Evolutionary conservation across 2,797 vertebrate species (phyloP), one percentile per base, ranked within the genome.

Genomic region (Pseudopleuronectes americanus): DNA sequence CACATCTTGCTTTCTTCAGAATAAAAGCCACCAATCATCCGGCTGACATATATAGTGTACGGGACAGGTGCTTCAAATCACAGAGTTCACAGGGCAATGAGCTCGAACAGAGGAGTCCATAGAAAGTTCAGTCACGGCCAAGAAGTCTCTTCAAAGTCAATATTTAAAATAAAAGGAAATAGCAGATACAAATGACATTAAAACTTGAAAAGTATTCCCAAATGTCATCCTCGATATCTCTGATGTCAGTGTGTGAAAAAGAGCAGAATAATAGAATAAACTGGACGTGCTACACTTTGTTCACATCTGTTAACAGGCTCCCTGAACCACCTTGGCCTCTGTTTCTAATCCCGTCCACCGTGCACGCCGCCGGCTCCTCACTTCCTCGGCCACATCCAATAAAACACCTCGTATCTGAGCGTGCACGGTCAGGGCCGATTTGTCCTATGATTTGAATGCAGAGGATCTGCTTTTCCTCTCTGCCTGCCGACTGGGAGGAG

Each of bases 381-480:
- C 87, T 85, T 80, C 85, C 72, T 61, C 4, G 36, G 57, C 81
- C 85, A 81, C 83, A 78, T 92, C 86, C 84, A 85, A 90, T 92
- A 92, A 90, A 91, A 72, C 74, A 68, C 80, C 84, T 92, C 89
- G 89, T 88, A 89, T 90, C 76, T 57, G 55, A 89, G 80, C 72
- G 82, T 55, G 67, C 57, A 24, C 80, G 72, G 86, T 84, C 91
- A 82, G 77, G 84, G 55, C 61, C 68, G 72, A 92, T 93, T 94
- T 93, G 90, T 91, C 81, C 81, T 78, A 72, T 79, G 69, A 88
- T 89, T 90, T 84, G 65, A 90, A 89, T 73, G 85, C 74, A 71
- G 79, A 84, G 84, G 79, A 81, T 89, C 77, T 83, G 68, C 22
- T n/a, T 57, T 84, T 73, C 66, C 76, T 83, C 71, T 65, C 47